Evolutionary conservation across 2,113 vertebrate species (phyloP).

Genomic region (Brachyistius frenatus): DNA sequence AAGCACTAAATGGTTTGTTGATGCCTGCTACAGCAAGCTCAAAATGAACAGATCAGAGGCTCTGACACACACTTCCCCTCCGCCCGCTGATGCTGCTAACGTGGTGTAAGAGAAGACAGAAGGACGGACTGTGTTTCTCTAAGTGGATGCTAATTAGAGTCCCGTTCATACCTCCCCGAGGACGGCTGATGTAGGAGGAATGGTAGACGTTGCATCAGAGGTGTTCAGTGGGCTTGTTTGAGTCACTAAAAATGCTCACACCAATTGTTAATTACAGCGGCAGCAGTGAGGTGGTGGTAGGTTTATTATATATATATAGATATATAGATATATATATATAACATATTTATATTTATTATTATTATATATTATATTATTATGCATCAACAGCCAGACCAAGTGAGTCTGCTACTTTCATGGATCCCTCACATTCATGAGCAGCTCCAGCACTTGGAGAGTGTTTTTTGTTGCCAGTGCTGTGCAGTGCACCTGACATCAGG

Average conservation of each 20-base stretch:
- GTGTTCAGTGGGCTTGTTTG: neutral
- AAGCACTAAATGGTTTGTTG: constrained; percentile 33
- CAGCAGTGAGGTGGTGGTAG: neutral
- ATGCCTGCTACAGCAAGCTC: constrained; percentile 35
- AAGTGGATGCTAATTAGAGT: constrained; percentile 41
- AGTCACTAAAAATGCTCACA: neutral
- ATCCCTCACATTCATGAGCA: neutral
- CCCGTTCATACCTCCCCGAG: constrained; percentile 1
- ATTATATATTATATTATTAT: too few relatives aligned
- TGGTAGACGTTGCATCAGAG: constrained; percentile 14
- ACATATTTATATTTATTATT: too few relatives aligned
- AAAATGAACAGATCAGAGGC: constrained; percentile 34
- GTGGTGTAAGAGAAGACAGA: constrained; percentile 10
- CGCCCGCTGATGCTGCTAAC: neutral
- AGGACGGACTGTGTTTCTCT: neutral
- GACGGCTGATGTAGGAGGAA: constrained; percentile 9
- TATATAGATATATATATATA: too few relatives aligned
- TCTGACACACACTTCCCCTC: constrained; percentile 13
- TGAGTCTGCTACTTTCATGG: neutral
- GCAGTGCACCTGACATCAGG: neutral
- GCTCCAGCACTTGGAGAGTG: neutral
- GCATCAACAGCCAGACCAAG: neutral
- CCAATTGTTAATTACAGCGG: constrained; percentile 13
- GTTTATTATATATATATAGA: neutral
- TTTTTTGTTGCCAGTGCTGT: neutral